Percentiles rank a stretch among this genome's conserved stretches.
phyloP scores from a whole-genome alignment of 2,797 vertebrate genomes.

The Notolabrus celidotus region DNA sequence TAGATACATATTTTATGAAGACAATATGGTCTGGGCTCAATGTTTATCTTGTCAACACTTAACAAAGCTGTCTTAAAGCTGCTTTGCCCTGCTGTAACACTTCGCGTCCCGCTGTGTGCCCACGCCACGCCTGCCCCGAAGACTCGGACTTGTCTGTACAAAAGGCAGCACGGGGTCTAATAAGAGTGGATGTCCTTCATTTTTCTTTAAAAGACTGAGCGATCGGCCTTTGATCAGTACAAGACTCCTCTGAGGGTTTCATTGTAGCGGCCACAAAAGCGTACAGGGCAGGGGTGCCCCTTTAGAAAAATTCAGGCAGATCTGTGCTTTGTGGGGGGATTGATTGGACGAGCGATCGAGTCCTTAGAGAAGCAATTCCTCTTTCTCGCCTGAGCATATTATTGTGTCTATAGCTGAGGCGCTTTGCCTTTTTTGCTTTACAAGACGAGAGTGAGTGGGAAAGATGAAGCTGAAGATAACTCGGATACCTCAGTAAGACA shows the following conservation, averaged over 20 bases:
- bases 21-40: constrained; percentile 46
- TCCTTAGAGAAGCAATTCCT: constrained; percentile 51
- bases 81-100: constrained; percentile 36
- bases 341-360: constrained; percentile 45
- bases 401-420: constrained; percentile 44
- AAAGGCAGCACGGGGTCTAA: constrained; percentile 38
- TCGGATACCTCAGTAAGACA: constrained; percentile 24
- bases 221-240: constrained; percentile 55
- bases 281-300: constrained; percentile 35
- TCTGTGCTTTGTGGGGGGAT: constrained; percentile 54
- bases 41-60: constrained; percentile 70
- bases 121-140: constrained; percentile 23
- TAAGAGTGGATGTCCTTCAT: constrained; percentile 53
- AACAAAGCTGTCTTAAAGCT: constrained; percentile 60
- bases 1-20: constrained; percentile 72
- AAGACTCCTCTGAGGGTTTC: constrained; percentile 35
- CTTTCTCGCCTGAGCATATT: constrained; percentile 34
- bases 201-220: constrained; percentile 41
- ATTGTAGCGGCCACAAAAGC: constrained; percentile 58
- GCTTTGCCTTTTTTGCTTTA: constrained; percentile 17
- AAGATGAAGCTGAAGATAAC: constrained; percentile 48
- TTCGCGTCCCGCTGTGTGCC: constrained; percentile 34
- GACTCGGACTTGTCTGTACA: constrained; percentile 42
- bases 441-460: constrained; percentile 35
- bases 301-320: constrained; percentile 44